Conservation (phyloP, 2,888 invertebrate species). For the Caenorhabditis angaria region DNA sequence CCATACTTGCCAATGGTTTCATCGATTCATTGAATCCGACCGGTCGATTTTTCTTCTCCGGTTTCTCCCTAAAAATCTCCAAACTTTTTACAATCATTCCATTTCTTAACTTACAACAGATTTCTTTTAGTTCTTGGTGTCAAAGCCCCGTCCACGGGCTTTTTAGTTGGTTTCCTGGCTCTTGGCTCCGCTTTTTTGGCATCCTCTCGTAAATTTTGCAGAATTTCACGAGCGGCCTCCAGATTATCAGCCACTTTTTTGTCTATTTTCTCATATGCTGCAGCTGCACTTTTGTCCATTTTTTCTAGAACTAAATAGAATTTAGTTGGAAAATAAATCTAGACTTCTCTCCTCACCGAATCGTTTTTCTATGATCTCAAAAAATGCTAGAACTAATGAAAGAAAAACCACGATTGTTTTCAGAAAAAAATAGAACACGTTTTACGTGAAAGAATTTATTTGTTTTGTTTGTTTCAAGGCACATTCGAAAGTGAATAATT, state of each 20-base stretch:
- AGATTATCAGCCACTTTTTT: conserved; percentile 13
- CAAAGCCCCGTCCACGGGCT: too few relatives aligned
- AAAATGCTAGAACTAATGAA: too few relatives aligned
- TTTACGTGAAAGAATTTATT: background rate
- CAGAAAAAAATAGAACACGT: background rate
- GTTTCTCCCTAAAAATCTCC: background rate
- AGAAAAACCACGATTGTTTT: background rate
- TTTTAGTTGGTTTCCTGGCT: too few relatives aligned
- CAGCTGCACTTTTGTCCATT: conserved; percentile 28
- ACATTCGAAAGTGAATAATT: background rate
- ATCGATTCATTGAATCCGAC: background rate
- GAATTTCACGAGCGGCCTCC: conserved; percentile 17
- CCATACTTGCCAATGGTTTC: background rate
- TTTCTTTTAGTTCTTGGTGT: background rate
- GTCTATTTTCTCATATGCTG: conserved; percentile 25
- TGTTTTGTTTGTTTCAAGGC: background rate
- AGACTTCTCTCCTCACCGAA: conserved; percentile 1
- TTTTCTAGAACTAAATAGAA: conserved; percentile 3
- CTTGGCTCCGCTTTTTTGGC: background rate
- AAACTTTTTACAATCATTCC: background rate
- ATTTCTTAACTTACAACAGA: background rate
- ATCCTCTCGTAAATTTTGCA: conserved; percentile 7
- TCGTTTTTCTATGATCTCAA: background rate
- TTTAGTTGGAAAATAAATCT: background rate
- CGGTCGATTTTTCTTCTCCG: background rate